Percentiles rank a stretch among this genome's conserved stretches.
These are phyloP conservation scores for Percina caprodes DNA, from an alignment of 2,113 vertebrate species.

Conservation along the genomic window DNA sequence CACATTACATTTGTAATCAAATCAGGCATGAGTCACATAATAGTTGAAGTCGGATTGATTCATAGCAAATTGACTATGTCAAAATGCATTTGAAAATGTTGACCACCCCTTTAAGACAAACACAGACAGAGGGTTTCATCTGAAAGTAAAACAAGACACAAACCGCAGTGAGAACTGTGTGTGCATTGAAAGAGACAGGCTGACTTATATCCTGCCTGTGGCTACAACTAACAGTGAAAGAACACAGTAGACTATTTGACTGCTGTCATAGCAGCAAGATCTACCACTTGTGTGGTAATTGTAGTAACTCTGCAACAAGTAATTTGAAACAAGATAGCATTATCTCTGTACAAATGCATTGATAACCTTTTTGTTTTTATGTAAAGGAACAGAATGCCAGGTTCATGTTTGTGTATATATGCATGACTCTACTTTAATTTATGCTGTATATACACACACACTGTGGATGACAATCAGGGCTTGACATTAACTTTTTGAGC, in stretches of 20 bases:
- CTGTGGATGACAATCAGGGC: background rate
- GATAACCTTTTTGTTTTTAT: background rate
- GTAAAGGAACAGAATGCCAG: background rate
- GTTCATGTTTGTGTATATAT: background rate
- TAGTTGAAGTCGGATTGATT: background rate
- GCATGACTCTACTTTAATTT: background rate
- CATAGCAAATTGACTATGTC: background rate
- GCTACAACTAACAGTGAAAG: background rate
- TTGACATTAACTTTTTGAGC: no score
- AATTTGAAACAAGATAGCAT: background rate
- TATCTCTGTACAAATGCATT: background rate
- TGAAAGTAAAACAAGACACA: conserved; percentile 1
- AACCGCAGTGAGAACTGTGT: background rate
- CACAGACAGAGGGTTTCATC: background rate
- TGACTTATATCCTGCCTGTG: background rate
- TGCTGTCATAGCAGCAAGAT: background rate
- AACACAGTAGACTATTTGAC: background rate
- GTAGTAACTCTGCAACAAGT: background rate
- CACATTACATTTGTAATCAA: background rate
- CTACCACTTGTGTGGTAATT: background rate
- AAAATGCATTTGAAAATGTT: background rate
- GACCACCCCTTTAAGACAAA: conserved; percentile 2
- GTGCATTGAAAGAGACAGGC: background rate
- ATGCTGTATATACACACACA: background rate
- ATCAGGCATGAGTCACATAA: background rate